A percentile compares a stretch with the other conserved stretches of the same genome.
These are phyloP conservation scores for Ochotona princeps DNA, from an alignment of 2,113 vertebrate genomes.

Conservation along the genomic window DNA sequence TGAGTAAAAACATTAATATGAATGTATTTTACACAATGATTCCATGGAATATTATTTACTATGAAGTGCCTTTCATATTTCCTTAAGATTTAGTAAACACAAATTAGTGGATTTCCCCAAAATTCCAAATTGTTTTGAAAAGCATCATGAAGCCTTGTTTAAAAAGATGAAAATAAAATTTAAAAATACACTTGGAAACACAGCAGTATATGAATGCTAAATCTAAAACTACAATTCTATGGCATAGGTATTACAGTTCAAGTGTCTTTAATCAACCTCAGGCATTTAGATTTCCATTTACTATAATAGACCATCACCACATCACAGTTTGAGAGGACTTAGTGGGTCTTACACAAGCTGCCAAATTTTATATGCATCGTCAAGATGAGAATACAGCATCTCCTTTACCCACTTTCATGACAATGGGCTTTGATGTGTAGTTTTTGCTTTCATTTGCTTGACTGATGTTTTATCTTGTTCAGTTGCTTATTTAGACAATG, in stretches of 20 bases:
- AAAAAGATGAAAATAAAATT: not conserved
- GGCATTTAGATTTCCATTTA: conserved; percentile 3
- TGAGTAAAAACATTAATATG: conserved; percentile 40
- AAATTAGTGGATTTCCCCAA: not conserved
- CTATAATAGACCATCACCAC: not conserved
- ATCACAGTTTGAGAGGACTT: not conserved
- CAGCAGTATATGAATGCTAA: not conserved
- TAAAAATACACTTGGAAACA: not conserved
- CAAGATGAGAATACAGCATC: not conserved
- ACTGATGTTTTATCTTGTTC: not conserved
- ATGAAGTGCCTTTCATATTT: not conserved
- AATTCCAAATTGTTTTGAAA: not conserved
- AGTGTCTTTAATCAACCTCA: not conserved
- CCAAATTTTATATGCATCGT: conserved; percentile 4
- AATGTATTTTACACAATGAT: not conserved
- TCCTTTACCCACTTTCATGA: not conserved
- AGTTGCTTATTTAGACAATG: not conserved
- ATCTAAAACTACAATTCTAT: conserved; percentile 32
- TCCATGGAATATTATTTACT: conserved; percentile 25
- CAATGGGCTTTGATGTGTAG: not conserved
- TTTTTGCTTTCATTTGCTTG: not conserved
- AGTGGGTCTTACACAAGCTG: conserved; percentile 37
- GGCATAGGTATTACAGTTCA: not conserved
- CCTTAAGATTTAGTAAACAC: conserved; percentile 53
- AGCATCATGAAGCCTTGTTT: conserved; percentile 3